Percentiles rank a stretch among this genome's conserved stretches.
These are phyloP conservation scores for Porites divaricata DNA, from an alignment of 92 coral and sea anemone species.

Conservation along the genomic window DNA sequence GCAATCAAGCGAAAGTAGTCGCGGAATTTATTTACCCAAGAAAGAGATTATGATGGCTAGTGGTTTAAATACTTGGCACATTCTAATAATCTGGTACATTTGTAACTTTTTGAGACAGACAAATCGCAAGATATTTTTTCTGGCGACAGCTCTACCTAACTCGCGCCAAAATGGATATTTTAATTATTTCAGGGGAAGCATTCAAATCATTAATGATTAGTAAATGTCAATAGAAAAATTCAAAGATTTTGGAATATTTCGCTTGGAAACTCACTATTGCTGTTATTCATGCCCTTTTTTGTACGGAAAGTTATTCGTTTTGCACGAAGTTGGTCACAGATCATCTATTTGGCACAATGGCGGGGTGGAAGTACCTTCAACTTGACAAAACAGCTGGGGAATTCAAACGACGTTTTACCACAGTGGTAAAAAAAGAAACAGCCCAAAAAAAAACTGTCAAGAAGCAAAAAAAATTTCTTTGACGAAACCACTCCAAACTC, in stretches of 20 bases:
- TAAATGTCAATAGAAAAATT: neutral
- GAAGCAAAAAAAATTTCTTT: too few species aligned
- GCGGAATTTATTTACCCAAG: neutral
- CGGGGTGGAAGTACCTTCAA: neutral
- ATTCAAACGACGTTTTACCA: neutral
- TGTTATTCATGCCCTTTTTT: neutral
- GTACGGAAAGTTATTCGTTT: too few species aligned
- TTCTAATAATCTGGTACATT: neutral
- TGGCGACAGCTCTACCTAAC: neutral
- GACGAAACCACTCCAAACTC: neutral
- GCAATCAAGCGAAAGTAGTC: neutral
- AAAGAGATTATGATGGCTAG: neutral
- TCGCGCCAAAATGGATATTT: neutral
- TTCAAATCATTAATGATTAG: too few species aligned
- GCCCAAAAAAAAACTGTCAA: neutral
- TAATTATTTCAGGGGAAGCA: neutral
- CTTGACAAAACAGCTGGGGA: neutral
- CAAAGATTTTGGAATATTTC: neutral
- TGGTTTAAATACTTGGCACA: neutral
- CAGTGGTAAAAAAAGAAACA: neutral
- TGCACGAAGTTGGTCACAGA: neutral
- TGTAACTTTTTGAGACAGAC: slow-evolving; percentile 7
- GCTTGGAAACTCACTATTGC: neutral
- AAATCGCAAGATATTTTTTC: neutral
- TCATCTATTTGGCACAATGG: neutral